These are phyloP conservation scores for Rhamphomyia laevipes DNA, from an alignment of 2,888 invertebrate genomes.

Conservation along the genomic window DNA sequence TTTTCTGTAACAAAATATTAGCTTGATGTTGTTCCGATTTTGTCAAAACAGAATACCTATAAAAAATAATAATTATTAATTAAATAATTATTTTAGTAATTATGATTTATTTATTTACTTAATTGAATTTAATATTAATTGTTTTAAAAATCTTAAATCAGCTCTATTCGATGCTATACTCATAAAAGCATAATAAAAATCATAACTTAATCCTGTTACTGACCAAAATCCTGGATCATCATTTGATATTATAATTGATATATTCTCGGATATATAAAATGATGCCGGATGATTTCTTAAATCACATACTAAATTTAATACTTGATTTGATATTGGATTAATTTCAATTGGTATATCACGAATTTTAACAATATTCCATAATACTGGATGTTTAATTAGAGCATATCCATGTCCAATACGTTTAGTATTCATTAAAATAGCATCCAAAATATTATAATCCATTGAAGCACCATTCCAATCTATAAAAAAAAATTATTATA, in stretches of 20 bases:
- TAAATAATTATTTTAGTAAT: background rate
- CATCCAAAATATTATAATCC: slow-evolving; percentile 47
- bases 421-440: slow-evolving; percentile 32
- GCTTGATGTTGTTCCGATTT: slow-evolving; percentile 21
- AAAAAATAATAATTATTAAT: background rate
- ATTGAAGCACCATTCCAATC: slow-evolving; percentile 43
- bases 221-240: slow-evolving; percentile 57
- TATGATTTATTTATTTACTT: slow-evolving; percentile 23
- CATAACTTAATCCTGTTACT: slow-evolving; percentile 48
- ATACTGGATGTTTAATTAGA: slow-evolving; percentile 32
- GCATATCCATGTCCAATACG: slow-evolving; percentile 36
- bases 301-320: slow-evolving; percentile 45
- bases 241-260: slow-evolving; percentile 49
- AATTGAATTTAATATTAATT: slow-evolving; percentile 50
- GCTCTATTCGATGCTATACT: slow-evolving; percentile 46
- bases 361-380: slow-evolving; percentile 29
- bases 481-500: slow-evolving; percentile 10
- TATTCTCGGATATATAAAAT: slow-evolving; percentile 42
- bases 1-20: slow-evolving; percentile 19
- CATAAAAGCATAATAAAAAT: slow-evolving; percentile 56
- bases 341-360: slow-evolving; percentile 33
- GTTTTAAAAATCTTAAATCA: slow-evolving; percentile 48
- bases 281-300: slow-evolving; percentile 52
- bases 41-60: slow-evolving; percentile 24
- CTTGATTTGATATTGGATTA: slow-evolving; percentile 36